A percentile compares a stretch with the other conserved stretches of the same genome.
Evolutionary conservation across 30 jellyfish, hydroid and myxozoan species (phyloP).

Genomic region (Turritopsis rubra): DNA sequence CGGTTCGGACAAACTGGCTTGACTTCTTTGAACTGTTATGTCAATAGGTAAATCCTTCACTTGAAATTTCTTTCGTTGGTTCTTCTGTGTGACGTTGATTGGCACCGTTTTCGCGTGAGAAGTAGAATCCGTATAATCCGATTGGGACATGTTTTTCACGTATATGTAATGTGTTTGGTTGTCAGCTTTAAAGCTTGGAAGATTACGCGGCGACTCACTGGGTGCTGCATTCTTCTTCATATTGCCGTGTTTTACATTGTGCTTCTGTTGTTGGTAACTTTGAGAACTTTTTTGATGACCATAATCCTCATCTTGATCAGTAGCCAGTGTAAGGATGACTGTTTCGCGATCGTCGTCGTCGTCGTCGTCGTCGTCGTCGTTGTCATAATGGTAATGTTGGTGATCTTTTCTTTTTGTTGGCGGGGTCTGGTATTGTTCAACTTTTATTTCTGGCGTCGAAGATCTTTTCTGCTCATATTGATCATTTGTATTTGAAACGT

Average conservation of each 20-base stretch:
- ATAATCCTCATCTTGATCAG: background rate
- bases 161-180: background rate
- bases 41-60: slow-evolving; percentile 2
- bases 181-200: background rate
- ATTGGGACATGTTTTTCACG: background rate
- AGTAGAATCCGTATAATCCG: background rate
- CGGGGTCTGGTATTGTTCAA: slow-evolving; percentile 5
- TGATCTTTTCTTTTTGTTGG: background rate
- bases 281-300: background rate
- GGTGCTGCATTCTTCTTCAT: no score
- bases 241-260: background rate
- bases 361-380: background rate
- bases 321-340: background rate
- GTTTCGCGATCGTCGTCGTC: background rate
- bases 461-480: background rate
- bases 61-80: background rate
- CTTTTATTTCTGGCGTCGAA: slow-evolving; percentile 5
- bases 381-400: background rate
- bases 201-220: background rate
- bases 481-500: background rate
- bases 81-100: background rate
- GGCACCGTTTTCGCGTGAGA: background rate
- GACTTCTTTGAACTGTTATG: background rate
- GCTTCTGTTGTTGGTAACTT: background rate
- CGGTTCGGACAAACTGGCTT: background rate